A percentile compares a stretch with the other conserved stretches of the same genome.
Conservation (phyloP, 2,113 vertebrate genomes). For the Bubalus kerabau region DNA sequence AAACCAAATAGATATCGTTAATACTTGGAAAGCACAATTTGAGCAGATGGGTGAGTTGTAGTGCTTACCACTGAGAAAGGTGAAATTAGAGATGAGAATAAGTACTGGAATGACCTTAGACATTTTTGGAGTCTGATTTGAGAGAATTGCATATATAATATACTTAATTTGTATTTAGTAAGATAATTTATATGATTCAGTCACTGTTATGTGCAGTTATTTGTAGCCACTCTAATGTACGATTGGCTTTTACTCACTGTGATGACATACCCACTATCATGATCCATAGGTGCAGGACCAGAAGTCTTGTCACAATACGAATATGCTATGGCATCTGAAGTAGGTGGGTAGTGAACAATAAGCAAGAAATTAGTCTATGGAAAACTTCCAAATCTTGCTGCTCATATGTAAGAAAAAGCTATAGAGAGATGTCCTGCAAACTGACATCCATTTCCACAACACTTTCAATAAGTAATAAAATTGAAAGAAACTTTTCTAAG, state of each 20-base stretch:
- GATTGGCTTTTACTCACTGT: not conserved
- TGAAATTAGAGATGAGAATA: not conserved
- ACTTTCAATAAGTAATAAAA: not conserved
- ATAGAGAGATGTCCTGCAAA: not conserved
- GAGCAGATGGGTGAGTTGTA: not conserved
- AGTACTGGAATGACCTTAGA: not conserved
- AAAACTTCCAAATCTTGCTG: not conserved
- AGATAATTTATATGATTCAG: not conserved
- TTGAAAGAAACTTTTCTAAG: not conserved
- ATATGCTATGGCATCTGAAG: not conserved
- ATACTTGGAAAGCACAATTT: not conserved
- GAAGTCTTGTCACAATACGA: not conserved
- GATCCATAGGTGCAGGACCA: not conserved
- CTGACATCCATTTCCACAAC: not conserved
- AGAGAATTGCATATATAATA: not conserved
- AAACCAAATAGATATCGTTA: not conserved
- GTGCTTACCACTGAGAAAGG: not conserved
- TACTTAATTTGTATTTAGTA: not conserved
- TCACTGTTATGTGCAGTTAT: not conserved
- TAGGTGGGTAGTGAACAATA: not conserved
- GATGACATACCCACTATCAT: not conserved
- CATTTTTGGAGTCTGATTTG: not conserved
- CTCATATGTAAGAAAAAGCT: not conserved
- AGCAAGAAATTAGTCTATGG: not conserved
- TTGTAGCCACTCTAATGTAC: not conserved